Evolutionary conservation across 2,888 invertebrate genomes (phyloP).

Genomic region (Orchesellides sinensis): DNA sequence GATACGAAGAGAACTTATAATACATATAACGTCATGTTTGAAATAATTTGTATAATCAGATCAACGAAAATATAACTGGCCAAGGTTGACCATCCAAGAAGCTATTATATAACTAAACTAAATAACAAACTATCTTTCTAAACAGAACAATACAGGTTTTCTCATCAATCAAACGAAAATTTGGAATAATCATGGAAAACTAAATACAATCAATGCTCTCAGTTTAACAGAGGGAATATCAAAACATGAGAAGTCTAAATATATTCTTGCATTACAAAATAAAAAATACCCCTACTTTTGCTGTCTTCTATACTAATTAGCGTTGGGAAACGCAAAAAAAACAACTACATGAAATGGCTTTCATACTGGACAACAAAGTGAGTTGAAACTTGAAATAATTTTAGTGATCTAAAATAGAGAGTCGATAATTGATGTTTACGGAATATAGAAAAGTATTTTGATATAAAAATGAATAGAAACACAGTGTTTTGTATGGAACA

Average conservation of each 20-base stretch:
- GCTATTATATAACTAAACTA: conserved; percentile 17
- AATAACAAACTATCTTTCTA: conserved; percentile 36
- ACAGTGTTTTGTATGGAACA: not conserved
- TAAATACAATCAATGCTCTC: conserved; percentile 35
- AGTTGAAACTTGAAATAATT: conserved; percentile 13
- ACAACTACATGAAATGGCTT: conserved; percentile 32
- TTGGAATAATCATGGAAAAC: conserved; percentile 35
- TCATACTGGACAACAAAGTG: conserved; percentile 27
- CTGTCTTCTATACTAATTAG: not conserved
- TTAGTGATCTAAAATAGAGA: not conserved
- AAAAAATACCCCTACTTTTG: not conserved
- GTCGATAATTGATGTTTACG: not conserved
- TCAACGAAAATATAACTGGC: conserved; percentile 31
- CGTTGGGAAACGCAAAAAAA: not conserved
- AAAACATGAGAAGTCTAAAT: conserved; percentile 6
- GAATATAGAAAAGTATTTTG: conserved; percentile 1
- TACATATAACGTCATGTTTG: not conserved
- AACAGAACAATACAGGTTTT: conserved; percentile 21
- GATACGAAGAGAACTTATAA: conserved; percentile 21
- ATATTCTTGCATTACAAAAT: conserved; percentile 1
- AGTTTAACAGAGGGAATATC: conserved; percentile 20
- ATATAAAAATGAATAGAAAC: not conserved
- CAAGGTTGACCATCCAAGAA: conserved; percentile 34
- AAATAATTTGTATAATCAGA: conserved; percentile 3
- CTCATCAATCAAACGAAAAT: conserved; percentile 9